A percentile compares a stretch with the other conserved stretches of the same genome.
Conservation (phyloP, 1,140 invertebrate species). For the Caenorhabditis briggsae region DNA sequence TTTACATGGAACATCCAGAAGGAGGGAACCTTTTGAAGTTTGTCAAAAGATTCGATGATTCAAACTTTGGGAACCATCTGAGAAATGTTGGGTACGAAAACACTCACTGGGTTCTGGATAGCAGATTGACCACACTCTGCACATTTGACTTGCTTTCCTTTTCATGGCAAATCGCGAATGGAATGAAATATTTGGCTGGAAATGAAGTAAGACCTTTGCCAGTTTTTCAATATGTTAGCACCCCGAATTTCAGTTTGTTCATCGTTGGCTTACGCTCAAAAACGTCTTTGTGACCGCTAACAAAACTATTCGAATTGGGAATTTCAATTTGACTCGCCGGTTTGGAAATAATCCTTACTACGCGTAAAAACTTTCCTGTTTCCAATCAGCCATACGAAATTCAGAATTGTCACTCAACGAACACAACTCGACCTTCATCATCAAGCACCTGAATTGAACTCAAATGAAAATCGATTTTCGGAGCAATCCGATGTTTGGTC, state of each 20-base stretch:
- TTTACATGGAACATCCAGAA: too few relatives aligned
- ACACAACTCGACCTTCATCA: not conserved
- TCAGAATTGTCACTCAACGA: not conserved
- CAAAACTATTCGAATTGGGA: conserved; percentile 9
- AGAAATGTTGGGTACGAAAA: too few relatives aligned
- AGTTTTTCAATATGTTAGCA: too few relatives aligned
- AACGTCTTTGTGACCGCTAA: not conserved
- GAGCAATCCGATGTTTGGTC: not conserved
- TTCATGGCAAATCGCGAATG: not conserved
- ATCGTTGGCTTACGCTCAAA: not conserved
- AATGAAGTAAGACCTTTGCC: not conserved
- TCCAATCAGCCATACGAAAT: not conserved
- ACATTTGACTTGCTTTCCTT: not conserved
- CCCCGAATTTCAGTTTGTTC: not conserved
- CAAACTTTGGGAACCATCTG: too few relatives aligned
- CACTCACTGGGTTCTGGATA: not conserved
- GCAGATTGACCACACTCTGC: not conserved
- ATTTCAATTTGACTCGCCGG: not conserved
- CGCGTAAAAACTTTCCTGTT: not conserved
- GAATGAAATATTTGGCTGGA: not conserved
- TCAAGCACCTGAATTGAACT: not conserved
- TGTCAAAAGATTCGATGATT: too few relatives aligned
- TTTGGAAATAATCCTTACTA: not conserved
- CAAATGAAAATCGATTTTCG: not conserved
- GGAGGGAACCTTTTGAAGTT: too few relatives aligned